These are phyloP conservation scores for Heterochromis multidens DNA, from an alignment of 2,113 vertebrate species.

Conservation along the genomic window DNA sequence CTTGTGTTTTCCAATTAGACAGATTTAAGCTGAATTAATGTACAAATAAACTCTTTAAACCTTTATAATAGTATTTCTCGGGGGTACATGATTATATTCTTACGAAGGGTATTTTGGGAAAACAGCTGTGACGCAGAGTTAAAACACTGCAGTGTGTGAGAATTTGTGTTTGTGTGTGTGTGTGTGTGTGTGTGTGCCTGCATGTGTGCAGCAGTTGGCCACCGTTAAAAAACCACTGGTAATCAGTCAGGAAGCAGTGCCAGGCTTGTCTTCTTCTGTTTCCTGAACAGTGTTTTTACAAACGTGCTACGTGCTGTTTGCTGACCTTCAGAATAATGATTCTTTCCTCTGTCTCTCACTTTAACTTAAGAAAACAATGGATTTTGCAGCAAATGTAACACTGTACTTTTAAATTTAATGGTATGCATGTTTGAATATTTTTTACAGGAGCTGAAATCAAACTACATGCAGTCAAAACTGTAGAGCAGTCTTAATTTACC, in stretches of 20 bases:
- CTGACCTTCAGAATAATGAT: conserved; percentile 28
- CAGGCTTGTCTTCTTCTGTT: conserved; percentile 50
- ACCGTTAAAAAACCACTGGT: conserved; percentile 13
- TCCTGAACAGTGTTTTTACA: conserved; percentile 64
- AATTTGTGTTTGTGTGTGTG: not conserved
- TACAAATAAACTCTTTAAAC: conserved; percentile 3
- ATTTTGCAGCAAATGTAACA: not conserved
- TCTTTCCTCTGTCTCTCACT: conserved; percentile 1
- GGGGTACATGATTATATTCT: not conserved
- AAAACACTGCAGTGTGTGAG: not conserved
- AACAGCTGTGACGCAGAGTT: conserved; percentile 18
- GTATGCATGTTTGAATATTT: not conserved
- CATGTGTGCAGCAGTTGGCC: not conserved
- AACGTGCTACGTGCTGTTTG: conserved; percentile 6
- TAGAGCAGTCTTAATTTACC: not conserved
- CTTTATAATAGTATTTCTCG: not conserved
- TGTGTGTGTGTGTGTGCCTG: not conserved
- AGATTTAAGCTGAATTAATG: conserved; percentile 18
- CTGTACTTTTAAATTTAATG: not conserved
- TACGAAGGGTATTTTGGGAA: not conserved
- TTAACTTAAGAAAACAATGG: not conserved
- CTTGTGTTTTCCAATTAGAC: not conserved
- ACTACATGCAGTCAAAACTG: not conserved
- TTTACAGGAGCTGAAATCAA: not conserved
- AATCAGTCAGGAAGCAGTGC: conserved; percentile 72